Percentiles rank a stretch among this genome's conserved stretches.
Conservation (phyloP, 2,113 vertebrate species). For the Charadrius vociferus region DNA sequence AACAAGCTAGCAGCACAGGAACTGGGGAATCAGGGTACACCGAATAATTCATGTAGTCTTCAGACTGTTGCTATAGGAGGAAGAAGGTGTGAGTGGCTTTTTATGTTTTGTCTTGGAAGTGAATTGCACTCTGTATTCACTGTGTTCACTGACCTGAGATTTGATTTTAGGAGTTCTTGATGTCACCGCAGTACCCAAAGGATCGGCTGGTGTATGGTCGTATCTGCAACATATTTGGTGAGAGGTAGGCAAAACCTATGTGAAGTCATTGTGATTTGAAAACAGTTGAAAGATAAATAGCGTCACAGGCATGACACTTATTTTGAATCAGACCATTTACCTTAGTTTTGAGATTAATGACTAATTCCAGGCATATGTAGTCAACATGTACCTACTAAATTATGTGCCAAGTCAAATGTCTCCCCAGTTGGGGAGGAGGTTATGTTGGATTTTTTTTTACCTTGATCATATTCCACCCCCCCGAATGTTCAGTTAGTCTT, state of each 20-base stretch:
- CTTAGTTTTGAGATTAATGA: background rate
- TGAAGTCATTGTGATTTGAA: background rate
- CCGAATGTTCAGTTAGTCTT: background rate
- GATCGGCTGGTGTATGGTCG: conserved; percentile 61
- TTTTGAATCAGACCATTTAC: background rate
- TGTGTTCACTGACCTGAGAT: background rate
- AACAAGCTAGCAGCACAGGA: background rate
- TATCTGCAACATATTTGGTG: conserved; percentile 72
- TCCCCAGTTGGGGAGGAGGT: background rate
- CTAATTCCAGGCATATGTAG: background rate
- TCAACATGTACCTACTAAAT: background rate
- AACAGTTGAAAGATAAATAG: background rate
- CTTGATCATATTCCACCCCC: fast-evolving
- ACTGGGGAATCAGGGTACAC: background rate
- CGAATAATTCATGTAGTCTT: background rate
- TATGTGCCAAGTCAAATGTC: background rate
- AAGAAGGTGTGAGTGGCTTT: background rate
- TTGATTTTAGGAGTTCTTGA: conserved; percentile 78
- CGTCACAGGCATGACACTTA: background rate
- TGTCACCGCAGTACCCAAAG: conserved; percentile 78
- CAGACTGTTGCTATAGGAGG: background rate
- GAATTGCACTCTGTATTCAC: background rate
- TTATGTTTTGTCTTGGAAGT: background rate
- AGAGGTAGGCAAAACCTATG: conserved; percentile 65
- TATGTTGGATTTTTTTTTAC: background rate